phyloP scores from a whole-genome alignment of 1,140 invertebrate species.

The Brachionus paranguensis region DNA sequence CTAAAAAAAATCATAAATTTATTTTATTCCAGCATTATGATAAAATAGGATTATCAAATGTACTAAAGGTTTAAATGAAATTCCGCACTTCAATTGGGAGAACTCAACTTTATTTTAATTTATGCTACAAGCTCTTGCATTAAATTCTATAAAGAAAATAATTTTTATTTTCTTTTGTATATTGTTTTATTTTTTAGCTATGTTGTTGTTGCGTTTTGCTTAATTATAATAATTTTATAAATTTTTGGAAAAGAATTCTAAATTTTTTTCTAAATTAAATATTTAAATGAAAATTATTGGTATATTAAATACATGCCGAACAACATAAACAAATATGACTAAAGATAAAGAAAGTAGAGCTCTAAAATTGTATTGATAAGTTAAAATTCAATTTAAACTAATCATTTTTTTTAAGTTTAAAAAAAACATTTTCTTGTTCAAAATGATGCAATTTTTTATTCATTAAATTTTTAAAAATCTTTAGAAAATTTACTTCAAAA shows the following conservation, averaged over 20 bases:
- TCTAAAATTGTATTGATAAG: background rate
- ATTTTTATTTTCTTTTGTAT: background rate
- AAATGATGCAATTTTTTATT: background rate
- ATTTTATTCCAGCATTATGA: background rate
- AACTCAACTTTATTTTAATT: slow-evolving; percentile 14
- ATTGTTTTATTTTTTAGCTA: background rate
- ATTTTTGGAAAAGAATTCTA: background rate
- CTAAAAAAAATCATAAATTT: background rate
- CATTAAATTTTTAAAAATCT: too few species aligned
- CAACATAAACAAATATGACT: background rate
- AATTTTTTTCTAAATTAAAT: background rate
- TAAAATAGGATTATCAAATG: background rate
- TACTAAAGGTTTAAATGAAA: background rate
- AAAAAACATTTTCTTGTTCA: background rate
- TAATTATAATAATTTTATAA: background rate
- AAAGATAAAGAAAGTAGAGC: background rate
- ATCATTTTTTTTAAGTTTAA: background rate
- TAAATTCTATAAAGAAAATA: background rate
- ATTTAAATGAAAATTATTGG: background rate
- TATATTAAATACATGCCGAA: background rate
- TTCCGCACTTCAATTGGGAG: background rate
- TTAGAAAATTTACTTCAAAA: too few species aligned
- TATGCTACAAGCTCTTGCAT: background rate
- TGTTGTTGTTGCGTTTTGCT: background rate
- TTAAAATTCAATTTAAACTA: background rate